A percentile compares a stretch with the other conserved stretches of the same genome.
phyloP scores from a whole-genome alignment of 2,113 vertebrate species.

The Elachura formosa region DNA sequence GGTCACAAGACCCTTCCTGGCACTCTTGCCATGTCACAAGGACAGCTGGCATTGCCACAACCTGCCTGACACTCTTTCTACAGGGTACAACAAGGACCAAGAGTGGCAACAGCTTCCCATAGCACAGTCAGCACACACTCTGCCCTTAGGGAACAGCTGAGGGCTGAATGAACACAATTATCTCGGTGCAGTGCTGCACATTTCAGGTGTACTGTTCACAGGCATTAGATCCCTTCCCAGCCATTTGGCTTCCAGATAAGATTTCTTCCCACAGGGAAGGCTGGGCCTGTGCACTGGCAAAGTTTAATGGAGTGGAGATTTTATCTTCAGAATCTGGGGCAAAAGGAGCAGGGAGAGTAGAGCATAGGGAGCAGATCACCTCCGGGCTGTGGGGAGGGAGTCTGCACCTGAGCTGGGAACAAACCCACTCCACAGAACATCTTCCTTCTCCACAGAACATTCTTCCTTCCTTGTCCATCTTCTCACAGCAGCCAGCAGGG shows the following conservation, averaged over 20 bases:
- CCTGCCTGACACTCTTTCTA: not conserved
- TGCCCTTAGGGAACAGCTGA: not conserved
- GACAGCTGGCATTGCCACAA: not conserved
- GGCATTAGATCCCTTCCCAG: not conserved
- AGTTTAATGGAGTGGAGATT: not conserved
- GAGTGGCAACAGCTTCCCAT: not conserved
- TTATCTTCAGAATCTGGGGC: not conserved
- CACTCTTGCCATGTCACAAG: not conserved
- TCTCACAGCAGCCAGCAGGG: not conserved
- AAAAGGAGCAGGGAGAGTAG: not conserved
- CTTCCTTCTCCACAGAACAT: not conserved
- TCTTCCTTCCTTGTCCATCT: accelerated
- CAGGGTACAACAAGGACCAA: not conserved
- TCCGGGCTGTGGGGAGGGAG: accelerated
- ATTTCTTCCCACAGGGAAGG: not conserved
- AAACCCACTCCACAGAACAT: not conserved
- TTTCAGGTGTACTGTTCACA: not conserved
- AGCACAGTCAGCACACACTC: not conserved
- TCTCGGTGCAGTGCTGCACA: not conserved
- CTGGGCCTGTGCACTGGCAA: not conserved
- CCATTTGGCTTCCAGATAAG: not conserved
- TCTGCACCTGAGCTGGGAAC: not conserved
- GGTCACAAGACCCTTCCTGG: not conserved
- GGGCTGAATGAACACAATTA: not conserved
- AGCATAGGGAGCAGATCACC: not conserved